Conservation (phyloP, 2,113 vertebrate genomes). For the Andinoacara biseriatus region DNA sequence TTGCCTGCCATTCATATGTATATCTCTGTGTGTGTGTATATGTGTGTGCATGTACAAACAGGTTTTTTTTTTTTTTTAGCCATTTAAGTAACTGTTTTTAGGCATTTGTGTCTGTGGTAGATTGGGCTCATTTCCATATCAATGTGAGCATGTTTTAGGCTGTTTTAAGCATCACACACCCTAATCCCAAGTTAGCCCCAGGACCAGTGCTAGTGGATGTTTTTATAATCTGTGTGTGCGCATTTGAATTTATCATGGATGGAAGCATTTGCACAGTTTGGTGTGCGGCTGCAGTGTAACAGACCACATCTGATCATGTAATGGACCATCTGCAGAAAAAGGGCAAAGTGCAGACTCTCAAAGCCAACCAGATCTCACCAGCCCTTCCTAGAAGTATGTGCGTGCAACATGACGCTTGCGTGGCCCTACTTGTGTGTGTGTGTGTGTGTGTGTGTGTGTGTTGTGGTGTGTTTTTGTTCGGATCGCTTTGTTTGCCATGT, state of each 20-base stretch:
- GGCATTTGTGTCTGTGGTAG: conserved; percentile 43
- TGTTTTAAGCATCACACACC: conserved; percentile 46
- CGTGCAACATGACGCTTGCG: conserved; percentile 5
- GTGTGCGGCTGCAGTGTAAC: conserved; percentile 35
- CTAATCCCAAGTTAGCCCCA: conserved; percentile 61
- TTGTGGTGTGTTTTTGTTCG: conserved; percentile 16
- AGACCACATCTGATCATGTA: conserved; percentile 54
- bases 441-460: conserved; percentile 18
- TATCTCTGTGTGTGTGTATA: conserved; percentile 40
- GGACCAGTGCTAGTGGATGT: conserved; percentile 38
- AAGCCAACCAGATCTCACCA: conserved; percentile 2
- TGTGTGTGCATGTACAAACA: conserved; percentile 33
- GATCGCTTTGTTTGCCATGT: conserved; percentile 65
- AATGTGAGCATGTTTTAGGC: conserved; percentile 61
- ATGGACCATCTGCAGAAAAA: conserved; percentile 63
- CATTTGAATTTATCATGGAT: conserved; percentile 28
- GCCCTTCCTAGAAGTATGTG: background rate
- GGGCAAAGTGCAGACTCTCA: conserved; percentile 45
- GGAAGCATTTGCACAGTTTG: conserved; percentile 24
- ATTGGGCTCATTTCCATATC: conserved; percentile 69
- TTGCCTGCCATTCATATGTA: conserved; percentile 73
- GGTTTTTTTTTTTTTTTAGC: conserved; percentile 16
- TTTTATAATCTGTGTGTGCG: conserved; percentile 17
- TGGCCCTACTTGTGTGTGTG: conserved; percentile 13
- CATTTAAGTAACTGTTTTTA: conserved; percentile 67